Conservation (phyloP, 2,888 invertebrate species). For the Oxycera nigricornis region DNA sequence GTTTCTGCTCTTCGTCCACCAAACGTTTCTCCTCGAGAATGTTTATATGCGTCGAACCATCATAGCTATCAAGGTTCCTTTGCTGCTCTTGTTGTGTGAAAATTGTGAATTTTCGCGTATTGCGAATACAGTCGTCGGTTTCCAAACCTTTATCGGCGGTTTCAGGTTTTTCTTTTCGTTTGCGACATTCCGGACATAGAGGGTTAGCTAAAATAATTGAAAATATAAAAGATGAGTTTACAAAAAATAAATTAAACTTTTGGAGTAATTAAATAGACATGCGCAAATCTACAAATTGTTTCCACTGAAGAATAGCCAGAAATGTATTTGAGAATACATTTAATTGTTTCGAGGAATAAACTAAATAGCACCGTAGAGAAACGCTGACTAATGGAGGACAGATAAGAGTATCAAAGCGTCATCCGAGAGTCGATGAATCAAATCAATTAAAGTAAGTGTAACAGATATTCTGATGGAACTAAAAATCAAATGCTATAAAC, state of each 20-base stretch:
- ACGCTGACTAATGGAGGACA: too few relatives aligned
- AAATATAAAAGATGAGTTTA: not conserved
- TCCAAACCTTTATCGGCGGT: constrained; percentile 60
- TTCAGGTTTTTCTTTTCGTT: constrained; percentile 56
- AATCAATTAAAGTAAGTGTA: too few relatives aligned
- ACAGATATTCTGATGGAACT: too few relatives aligned
- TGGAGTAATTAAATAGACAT: too few relatives aligned
- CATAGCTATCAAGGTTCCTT: not conserved
- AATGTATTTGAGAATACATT: not conserved
- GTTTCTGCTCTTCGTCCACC: constrained; percentile 57
- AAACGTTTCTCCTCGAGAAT: constrained; percentile 56
- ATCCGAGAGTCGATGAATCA: too few relatives aligned
- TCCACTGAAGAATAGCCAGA: not conserved
- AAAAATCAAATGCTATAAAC: too few relatives aligned
- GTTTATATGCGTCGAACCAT: constrained; percentile 54
- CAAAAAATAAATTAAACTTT: too few relatives aligned
- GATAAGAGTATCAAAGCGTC: too few relatives aligned
- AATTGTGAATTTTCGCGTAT: not conserved
- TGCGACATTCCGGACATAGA: constrained; percentile 55
- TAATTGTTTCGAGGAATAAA: too few relatives aligned
- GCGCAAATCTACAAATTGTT: too few relatives aligned
- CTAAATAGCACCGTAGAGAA: too few relatives aligned
- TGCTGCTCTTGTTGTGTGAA: not conserved
- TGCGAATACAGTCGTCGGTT: constrained; percentile 49
- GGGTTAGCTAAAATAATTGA: not conserved